A percentile compares a stretch with the other conserved stretches of the same genome.
phyloP scores from a whole-genome alignment of 2,888 invertebrate genomes.

The Neoitamus cyanurus region DNA sequence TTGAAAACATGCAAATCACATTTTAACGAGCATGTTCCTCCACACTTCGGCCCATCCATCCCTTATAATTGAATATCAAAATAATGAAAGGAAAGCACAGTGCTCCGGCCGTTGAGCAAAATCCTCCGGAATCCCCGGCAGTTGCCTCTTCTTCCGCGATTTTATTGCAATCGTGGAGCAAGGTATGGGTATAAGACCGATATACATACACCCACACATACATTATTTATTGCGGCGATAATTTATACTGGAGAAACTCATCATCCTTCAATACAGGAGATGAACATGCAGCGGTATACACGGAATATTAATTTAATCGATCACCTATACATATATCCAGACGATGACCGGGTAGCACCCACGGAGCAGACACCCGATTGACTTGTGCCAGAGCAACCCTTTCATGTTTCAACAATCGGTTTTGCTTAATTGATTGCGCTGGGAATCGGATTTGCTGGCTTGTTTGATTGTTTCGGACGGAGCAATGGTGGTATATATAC shows the following conservation, averaged over 20 bases:
- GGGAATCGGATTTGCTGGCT: constrained; percentile 19
- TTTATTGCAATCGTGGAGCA: not conserved
- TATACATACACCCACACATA: too few relatives aligned
- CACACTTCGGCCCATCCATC: not conserved
- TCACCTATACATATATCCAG: constrained; percentile 29
- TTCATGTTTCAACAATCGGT: constrained; percentile 42
- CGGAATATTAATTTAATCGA: constrained; percentile 43
- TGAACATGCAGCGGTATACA: not conserved
- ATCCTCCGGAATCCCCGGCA: not conserved
- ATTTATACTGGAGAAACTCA: constrained; percentile 23
- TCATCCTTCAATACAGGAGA: too few relatives aligned
- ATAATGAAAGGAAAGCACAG: constrained; percentile 30
- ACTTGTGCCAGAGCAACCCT: constrained; percentile 31
- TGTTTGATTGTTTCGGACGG: not conserved
- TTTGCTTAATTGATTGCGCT: constrained; percentile 39
- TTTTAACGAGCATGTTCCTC: constrained; percentile 46
- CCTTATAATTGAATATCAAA: constrained; percentile 45
- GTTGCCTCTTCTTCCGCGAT: not conserved
- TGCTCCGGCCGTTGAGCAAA: not conserved
- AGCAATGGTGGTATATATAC: not conserved
- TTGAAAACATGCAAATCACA: constrained; percentile 47
- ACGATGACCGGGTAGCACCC: not conserved
- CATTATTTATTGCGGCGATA: not conserved
- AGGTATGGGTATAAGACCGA: not conserved
- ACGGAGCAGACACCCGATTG: constrained; percentile 6